Conservation (phyloP, 2,888 invertebrate genomes). For the Strigamia crassipes region DNA sequence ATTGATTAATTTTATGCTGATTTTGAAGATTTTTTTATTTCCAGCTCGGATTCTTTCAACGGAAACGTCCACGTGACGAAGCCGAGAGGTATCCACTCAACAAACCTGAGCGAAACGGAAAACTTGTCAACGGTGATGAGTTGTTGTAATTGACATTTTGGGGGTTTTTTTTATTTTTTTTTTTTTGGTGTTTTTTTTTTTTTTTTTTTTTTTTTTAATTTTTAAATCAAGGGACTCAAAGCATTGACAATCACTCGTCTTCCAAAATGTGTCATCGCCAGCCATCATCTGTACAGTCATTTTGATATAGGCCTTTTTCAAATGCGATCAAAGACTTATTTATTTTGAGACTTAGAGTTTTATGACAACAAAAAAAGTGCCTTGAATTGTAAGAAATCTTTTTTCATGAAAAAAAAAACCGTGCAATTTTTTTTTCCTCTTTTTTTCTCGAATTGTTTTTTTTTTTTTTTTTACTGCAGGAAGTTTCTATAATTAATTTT, state of each 20-base stretch:
- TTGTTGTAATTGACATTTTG: constrained; percentile 32
- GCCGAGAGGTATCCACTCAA: constrained; percentile 50
- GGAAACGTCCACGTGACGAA: constrained; percentile 71
- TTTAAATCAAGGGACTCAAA: not conserved
- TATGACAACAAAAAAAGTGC: not conserved
- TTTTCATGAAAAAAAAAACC: not conserved
- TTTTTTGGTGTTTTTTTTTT: too few relatives aligned
- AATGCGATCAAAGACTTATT: constrained; percentile 1
- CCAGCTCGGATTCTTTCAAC: constrained; percentile 91
- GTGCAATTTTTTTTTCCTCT: not conserved
- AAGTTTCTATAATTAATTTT: too few relatives aligned
- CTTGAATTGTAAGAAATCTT: not conserved
- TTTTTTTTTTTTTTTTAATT: too few relatives aligned
- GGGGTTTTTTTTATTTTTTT: too few relatives aligned
- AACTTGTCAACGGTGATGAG: constrained; percentile 49
- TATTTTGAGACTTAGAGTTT: constrained; percentile 4
- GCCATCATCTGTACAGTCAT: constrained; percentile 18
- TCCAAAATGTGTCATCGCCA: constrained; percentile 1
- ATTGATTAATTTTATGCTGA: not conserved
- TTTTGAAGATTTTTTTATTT: not conserved
- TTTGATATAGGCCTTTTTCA: constrained; percentile 13
- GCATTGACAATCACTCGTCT: constrained; percentile 18
- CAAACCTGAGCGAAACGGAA: constrained; percentile 49
- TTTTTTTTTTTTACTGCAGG: not conserved
- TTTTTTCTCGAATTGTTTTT: too few relatives aligned